Base-by-base conservation (phyloP, 2,888 invertebrate species). In the Imbricaverruca yamaguchii region DNA sequence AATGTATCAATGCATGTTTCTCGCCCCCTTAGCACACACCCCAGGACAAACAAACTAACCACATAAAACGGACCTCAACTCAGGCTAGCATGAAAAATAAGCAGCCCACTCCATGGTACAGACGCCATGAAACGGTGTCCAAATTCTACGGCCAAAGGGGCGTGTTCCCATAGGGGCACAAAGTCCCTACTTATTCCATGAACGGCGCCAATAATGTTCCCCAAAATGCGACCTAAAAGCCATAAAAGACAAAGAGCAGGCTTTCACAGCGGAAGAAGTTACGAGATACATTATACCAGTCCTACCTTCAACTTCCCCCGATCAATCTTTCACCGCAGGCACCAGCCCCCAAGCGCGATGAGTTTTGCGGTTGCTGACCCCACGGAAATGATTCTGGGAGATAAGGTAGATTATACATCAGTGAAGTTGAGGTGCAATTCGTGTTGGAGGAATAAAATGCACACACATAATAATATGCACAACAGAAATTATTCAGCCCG, bases 351-450 rank as follows among this genome's bases (percentile, higher is more conserved):
- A 67, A 13, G 7, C 10, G 67, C n/a, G 65, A 67, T 13, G 67
- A 67, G 67, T 67, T 67, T 67, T 67, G 67, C 67, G 67, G 67
- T 67, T 67, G 67, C 67, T 67, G 67, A 67, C 67, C 67, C 67
- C 67, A 67, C 67, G 25, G 67, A 25, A 67, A 67, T 67, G 67
- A 23, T 39, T 39, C 39, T 39, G 39, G 39, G 39, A 39, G 39
- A 39, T 39, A 39, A 39, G 39, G 39, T 4, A 39, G 39, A 39
- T 39, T 39, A 39, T 39, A 39, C 4, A 39, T 39, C 39, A 39
- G 39, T 39, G 39, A 39, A 39, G 39, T 39, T 39, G 39, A 39
- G 39, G 39, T 39, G 39, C 39, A 39, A 39, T 39, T 39, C 39
- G 39, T 39, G 39, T 39, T 39, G 1, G 39, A 39, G 39, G 39